Conservation (phyloP, 35 echinoderm and acorn worm genomes). For the Ophioderma brevispina region DNA sequence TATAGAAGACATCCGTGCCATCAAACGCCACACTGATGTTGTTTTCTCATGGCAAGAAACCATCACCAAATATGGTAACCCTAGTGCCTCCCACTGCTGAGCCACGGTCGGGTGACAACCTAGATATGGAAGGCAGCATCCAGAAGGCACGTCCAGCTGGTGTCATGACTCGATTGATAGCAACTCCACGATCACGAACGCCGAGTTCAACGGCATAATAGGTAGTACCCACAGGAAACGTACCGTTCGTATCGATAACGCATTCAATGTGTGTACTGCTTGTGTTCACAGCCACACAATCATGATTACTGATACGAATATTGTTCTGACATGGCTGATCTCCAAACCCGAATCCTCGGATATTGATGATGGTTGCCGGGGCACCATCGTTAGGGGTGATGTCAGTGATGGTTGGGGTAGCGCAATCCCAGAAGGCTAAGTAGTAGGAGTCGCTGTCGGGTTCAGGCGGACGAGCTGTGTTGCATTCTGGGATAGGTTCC, state of each 20-base stretch:
- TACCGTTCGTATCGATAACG: slow-evolving; percentile 30
- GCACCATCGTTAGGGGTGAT: slow-evolving; percentile 37
- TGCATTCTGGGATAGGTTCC: too few species aligned
- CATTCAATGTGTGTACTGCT: slow-evolving; percentile 23
- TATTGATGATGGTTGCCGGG: slow-evolving; percentile 2
- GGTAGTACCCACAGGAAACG: slow-evolving; percentile 31
- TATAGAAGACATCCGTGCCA: neutral
- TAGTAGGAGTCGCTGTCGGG: slow-evolving; percentile 5
- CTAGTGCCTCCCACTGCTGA: slow-evolving; percentile 57
- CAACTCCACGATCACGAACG: slow-evolving; percentile 49
- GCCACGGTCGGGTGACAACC: slow-evolving; percentile 10
- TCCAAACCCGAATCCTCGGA: slow-evolving; percentile 59
- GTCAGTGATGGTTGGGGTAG: slow-evolving; percentile 24
- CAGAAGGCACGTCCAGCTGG: slow-evolving; percentile 28
- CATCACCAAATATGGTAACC: slow-evolving; percentile 47
- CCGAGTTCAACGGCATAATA: slow-evolving; percentile 18
- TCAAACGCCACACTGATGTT: slow-evolving; percentile 26
- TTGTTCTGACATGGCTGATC: slow-evolving; percentile 42
- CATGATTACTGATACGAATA: slow-evolving; percentile 31
- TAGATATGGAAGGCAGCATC: slow-evolving; percentile 15
- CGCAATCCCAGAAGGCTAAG: slow-evolving; percentile 64
- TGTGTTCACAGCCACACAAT: slow-evolving; percentile 17
- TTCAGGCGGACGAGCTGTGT: too few species aligned
- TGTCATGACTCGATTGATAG: neutral
- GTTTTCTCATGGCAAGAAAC: slow-evolving; percentile 29